Percentiles rank a stretch among this genome's conserved stretches.
These are phyloP conservation scores for Entomyzon cyanotis DNA, from an alignment of 2,113 vertebrate species.

Conservation along the genomic window DNA sequence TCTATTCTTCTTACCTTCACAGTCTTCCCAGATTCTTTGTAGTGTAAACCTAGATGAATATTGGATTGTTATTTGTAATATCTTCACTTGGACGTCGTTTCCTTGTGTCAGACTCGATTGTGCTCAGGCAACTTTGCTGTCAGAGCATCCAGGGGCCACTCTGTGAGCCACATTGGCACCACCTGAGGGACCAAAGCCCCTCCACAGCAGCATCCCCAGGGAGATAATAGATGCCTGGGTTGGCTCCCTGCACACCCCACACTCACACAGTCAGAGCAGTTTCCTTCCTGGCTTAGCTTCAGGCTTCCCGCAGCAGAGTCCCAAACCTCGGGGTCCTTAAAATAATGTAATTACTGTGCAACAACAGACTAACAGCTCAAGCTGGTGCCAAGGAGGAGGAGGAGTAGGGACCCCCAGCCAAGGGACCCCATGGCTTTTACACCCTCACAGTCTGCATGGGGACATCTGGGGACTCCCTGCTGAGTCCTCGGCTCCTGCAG, in stretches of 20 bases:
- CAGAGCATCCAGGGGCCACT: background rate
- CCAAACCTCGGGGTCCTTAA: background rate
- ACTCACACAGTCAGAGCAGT: background rate
- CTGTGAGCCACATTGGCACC: background rate
- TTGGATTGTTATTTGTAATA: background rate
- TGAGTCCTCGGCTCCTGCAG: background rate
- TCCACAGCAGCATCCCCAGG: accelerated
- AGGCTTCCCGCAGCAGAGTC: background rate
- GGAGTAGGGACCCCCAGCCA: too few species aligned
- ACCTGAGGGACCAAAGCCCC: too few species aligned
- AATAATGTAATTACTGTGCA: background rate
- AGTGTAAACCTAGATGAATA: background rate
- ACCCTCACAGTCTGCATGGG: accelerated
- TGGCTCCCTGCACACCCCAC: background rate
- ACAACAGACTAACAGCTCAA: background rate
- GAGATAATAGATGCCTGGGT: background rate
- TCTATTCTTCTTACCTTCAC: background rate
- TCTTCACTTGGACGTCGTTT: background rate
- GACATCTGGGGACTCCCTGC: background rate
- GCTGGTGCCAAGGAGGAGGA: background rate
- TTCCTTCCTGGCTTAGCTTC: accelerated
- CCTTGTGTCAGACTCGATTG: background rate
- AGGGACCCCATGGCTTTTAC: background rate
- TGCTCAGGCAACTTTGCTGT: background rate
- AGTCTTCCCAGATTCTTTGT: background rate